A percentile compares a stretch with the other conserved stretches of the same genome.
phyloP scores from a whole-genome alignment of 1,140 invertebrate species.

The Heliothis virescens region DNA sequence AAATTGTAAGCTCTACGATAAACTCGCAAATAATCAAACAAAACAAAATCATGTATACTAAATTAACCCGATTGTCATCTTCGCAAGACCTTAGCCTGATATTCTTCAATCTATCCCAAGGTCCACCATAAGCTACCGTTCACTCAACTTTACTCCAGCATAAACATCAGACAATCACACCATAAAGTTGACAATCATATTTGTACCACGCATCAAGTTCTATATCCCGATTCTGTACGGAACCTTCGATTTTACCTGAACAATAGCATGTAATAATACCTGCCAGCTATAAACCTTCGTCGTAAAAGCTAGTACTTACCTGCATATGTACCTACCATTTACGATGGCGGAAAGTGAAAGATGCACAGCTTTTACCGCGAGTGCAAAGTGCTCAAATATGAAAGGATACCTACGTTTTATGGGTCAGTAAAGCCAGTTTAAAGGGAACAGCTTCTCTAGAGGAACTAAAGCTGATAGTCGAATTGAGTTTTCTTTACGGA shows the following conservation, averaged over 20 bases:
- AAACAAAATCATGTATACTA: too few relatives aligned
- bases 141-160: background rate
- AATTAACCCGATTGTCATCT: background rate
- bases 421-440: conserved; percentile 14
- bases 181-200: conserved; percentile 28
- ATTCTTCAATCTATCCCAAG: conserved; percentile 10
- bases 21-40: too few relatives aligned
- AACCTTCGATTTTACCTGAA: conserved; percentile 4
- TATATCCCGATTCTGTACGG: background rate
- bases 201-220: background rate
- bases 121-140: background rate
- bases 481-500: too few relatives aligned
- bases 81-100: too few relatives aligned
- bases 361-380: conserved; percentile 32
- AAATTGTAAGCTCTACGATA: too few relatives aligned
- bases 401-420: conserved; percentile 37
- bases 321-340: conserved; percentile 35
- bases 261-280: conserved; percentile 13
- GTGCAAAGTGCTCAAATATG: conserved; percentile 25
- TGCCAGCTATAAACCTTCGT: background rate
- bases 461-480: background rate
- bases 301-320: conserved; percentile 9
- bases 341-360: conserved; percentile 51
- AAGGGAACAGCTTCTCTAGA: background rate
- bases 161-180: background rate